Base-by-base conservation (phyloP, 2,797 vertebrate species). In the Pseudochromis fuscus region DNA sequence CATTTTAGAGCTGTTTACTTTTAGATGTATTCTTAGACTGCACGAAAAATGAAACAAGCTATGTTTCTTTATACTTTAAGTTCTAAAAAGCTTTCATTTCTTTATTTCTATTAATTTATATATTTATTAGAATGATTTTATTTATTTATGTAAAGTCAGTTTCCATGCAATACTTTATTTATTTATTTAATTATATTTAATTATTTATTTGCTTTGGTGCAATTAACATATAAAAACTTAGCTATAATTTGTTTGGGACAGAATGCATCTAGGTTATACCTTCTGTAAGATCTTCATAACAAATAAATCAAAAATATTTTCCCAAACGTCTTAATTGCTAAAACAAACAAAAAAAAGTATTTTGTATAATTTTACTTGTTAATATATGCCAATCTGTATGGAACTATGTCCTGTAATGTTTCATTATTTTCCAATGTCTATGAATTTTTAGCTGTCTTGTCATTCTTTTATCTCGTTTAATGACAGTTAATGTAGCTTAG, bases 321-420 rank as follows among this genome's bases (percentile, higher is more conserved):
- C 91, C 87, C 90, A 92, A 88, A 89, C 77, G 72, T 92, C 72
- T 89, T 90, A 89, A 93, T 90, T 91, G 85, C 88, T 89, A 83
- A 89, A 88, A 89, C n/a, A n/a, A n/a, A 89, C 89, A 88, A 85
- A 87, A 89, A 88, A 86, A 91, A 88, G 82, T 92, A 91, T 93
- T 94, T 94, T 93, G 88, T 93, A 93, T 94, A 93, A 93, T 94
- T 95, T 89, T 77, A 92, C 81, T 87, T 92, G 87, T 93, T 90
- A 90, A 88, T 93, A 92, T 92, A 91, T 93, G 83, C 90, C 87
- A 87, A 89, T 91, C 88, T 92, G 89, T 94, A 91, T 86, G 73
- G 83, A 93, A 88, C 72, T 83, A 86, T 84, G 90, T 94, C 89
- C 80, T 90, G 89, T 93, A 89, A 89, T 81, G 84, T 90, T 89